Evolutionary conservation across 2,113 vertebrate genomes (phyloP).

Genomic region (Loxodonta africana): DNA sequence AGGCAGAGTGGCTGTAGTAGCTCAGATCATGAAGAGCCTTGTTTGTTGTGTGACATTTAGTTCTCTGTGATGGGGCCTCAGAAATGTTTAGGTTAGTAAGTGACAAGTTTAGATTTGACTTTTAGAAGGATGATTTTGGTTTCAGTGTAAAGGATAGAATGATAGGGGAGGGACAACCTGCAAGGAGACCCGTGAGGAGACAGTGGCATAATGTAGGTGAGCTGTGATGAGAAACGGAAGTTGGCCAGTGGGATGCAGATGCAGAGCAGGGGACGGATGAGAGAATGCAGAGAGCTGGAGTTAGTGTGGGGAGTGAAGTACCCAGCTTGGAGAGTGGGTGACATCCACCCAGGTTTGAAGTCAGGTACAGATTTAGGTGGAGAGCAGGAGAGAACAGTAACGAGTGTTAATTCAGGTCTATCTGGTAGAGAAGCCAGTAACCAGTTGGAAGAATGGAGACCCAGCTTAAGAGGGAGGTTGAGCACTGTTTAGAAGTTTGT

Average conservation of each 20-base stretch:
- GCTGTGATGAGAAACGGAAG: background rate
- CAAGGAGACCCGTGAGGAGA: background rate
- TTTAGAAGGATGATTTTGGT: background rate
- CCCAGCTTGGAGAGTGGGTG: background rate
- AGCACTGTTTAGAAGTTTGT: background rate
- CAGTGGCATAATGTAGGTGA: background rate
- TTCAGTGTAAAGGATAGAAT: background rate
- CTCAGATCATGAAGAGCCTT: background rate
- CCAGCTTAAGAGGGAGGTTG: background rate
- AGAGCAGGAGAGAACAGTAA: background rate
- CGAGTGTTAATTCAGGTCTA: background rate
- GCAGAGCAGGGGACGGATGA: background rate
- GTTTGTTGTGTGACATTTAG: background rate
- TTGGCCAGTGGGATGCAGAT: background rate
- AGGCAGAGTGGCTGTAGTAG: background rate
- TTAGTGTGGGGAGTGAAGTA: background rate
- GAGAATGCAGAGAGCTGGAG: background rate
- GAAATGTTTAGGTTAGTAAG: background rate
- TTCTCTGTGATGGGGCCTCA: background rate
- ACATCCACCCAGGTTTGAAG: background rate
- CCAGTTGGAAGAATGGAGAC: background rate
- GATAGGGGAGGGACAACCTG: background rate
- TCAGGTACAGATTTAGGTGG: background rate
- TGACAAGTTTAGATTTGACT: background rate
- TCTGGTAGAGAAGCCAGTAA: background rate